Percentiles rank a stretch among this genome's conserved stretches.
These are phyloP conservation scores for Sander lucioperca DNA, from an alignment of 2,113 vertebrate genomes.

Conservation along the genomic window DNA sequence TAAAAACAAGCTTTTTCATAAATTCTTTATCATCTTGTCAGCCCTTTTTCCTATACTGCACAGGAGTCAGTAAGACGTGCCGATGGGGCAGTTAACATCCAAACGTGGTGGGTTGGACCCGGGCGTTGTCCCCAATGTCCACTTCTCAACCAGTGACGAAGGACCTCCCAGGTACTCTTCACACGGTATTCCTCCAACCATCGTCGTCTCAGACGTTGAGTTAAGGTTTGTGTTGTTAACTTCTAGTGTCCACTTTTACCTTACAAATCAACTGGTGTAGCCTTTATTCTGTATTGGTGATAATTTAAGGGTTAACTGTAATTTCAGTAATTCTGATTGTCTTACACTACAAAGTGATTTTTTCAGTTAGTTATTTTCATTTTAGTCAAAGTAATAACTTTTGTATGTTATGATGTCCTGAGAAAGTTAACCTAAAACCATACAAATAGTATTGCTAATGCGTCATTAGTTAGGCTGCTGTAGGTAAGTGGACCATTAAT, in stretches of 20 bases:
- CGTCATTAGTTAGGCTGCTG: too few relatives aligned
- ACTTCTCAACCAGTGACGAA: constrained; percentile 56
- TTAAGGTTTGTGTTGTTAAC: constrained; percentile 43
- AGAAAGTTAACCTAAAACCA: neutral
- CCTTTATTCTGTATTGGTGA: neutral
- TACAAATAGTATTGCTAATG: neutral
- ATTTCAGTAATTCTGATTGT: too few relatives aligned
- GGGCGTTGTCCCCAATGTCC: neutral
- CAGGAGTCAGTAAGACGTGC: neutral
- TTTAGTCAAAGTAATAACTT: too few relatives aligned
- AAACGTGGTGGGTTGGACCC: constrained; percentile 4
- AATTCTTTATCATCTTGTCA: neutral
- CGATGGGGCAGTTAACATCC: constrained; percentile 73
- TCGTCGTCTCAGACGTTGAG: constrained; percentile 33
- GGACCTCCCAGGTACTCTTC: constrained; percentile 52
- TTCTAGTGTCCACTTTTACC: neutral
- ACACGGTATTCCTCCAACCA: constrained; percentile 41
- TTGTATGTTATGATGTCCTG: neutral
- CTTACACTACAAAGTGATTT: neutral
- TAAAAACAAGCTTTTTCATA: neutral
- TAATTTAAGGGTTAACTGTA: neutral
- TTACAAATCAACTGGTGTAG: neutral
- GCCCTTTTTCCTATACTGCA: neutral
- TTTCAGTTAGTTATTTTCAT: too few relatives aligned
- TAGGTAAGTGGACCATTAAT: too few relatives aligned